Percentiles rank a stretch among this genome's conserved stretches.
phyloP scores from a whole-genome alignment of 2,797 vertebrate species.

The Coregonus ussuriensis region DNA sequence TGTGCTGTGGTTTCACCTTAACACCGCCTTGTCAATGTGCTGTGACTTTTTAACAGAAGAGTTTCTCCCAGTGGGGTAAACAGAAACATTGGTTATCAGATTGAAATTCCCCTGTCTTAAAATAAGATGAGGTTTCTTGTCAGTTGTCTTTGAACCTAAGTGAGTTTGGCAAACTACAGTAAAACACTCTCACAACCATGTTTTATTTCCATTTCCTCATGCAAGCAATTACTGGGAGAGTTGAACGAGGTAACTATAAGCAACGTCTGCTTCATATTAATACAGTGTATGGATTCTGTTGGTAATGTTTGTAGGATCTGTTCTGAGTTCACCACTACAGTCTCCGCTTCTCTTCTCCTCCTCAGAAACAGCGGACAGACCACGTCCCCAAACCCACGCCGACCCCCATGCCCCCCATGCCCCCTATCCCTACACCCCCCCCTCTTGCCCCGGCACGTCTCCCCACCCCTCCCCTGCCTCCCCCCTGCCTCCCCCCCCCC shows the following conservation, averaged over 20 bases:
- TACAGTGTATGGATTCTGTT: not conserved
- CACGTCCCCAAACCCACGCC: conserved; percentile 63
- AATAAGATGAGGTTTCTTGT: not conserved
- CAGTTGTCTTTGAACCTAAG: not conserved
- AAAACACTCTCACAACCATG: conserved; percentile 16
- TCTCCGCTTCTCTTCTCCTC: not conserved
- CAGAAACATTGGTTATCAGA: too few relatives aligned
- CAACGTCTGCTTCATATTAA: not conserved
- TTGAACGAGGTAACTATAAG: conserved; percentile 90
- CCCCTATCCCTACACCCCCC: conserved; percentile 64
- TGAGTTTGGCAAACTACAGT: conserved; percentile 3
- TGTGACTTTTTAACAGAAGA: too few relatives aligned
- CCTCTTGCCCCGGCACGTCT: conserved; percentile 68
- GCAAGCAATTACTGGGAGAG: conserved; percentile 93
- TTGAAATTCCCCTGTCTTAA: too few relatives aligned
- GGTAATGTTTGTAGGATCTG: not conserved
- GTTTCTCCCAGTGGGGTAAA: too few relatives aligned
- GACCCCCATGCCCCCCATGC: conserved; percentile 56
- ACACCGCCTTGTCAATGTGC: too few relatives aligned
- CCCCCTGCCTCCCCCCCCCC: conserved; percentile 68
- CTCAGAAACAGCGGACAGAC: conserved; percentile 88
- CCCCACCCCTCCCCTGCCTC: conserved; percentile 75
- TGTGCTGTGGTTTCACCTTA: not conserved
- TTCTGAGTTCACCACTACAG: not conserved
- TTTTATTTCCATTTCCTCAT: conserved; percentile 58